phyloP scores from a whole-genome alignment of 2,888 invertebrate genomes.

The Atethmia centrago region DNA sequence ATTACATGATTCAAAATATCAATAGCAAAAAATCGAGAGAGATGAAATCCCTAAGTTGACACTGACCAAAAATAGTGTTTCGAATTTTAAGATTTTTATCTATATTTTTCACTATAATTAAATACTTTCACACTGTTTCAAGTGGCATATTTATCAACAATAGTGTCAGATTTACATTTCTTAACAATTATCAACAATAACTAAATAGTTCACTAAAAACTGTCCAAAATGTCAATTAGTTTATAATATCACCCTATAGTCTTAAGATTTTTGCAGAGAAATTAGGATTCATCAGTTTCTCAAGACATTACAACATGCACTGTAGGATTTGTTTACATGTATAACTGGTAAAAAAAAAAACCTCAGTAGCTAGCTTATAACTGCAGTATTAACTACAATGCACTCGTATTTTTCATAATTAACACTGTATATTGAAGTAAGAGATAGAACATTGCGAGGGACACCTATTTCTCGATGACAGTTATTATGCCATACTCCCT shows the following conservation, averaged over 20 bases:
- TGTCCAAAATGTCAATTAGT: not conserved
- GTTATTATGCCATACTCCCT: constrained; percentile 81
- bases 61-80: not conserved
- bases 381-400: constrained; percentile 31
- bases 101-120: not conserved
- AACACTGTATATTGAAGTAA: constrained; percentile 16
- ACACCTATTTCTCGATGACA: constrained; percentile 77
- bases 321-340: constrained; percentile 65
- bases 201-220: not conserved
- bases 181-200: constrained; percentile 13
- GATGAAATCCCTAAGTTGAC: not conserved
- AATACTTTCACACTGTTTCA: constrained; percentile 9
- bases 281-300: constrained; percentile 35
- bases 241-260: not conserved
- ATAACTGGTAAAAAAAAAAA: constrained; percentile 51
- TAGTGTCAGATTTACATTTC: constrained; percentile 9
- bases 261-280: not conserved
- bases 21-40: not conserved
- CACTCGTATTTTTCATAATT: constrained; percentile 28
- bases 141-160: constrained; percentile 31
- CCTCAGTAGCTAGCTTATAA: constrained; percentile 4
- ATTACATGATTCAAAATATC: not conserved
- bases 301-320: constrained; percentile 55
- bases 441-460: constrained; percentile 36
- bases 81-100: not conserved